Evolutionary conservation across 1,140 invertebrate species (phyloP).

Genomic region (Zaprionus tsacasi): DNA sequence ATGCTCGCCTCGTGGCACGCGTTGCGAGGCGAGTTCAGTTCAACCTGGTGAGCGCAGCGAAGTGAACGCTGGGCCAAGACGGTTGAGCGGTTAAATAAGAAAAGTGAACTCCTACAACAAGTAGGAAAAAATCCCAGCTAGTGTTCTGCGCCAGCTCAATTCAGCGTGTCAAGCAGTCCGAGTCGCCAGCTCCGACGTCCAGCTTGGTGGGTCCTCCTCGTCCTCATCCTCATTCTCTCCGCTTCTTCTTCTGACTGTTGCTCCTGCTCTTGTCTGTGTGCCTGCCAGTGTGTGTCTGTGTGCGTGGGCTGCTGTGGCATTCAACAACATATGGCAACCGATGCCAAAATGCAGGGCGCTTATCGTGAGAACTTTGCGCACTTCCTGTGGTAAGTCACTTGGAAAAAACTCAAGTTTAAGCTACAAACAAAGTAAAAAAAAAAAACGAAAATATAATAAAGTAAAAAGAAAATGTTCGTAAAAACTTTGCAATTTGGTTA

Average conservation of each 20-base stretch:
- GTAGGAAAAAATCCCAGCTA: constrained; percentile 73
- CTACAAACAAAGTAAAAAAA: not conserved
- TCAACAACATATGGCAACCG: constrained; percentile 71
- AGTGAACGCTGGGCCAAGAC: constrained; percentile 66
- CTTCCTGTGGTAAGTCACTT: constrained; percentile 41
- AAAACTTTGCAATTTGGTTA: constrained; percentile 33
- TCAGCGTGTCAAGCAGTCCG: constrained; percentile 56
- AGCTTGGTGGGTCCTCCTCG: constrained; percentile 12
- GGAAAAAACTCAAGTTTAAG: constrained; percentile 10
- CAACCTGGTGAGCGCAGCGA: constrained; percentile 80
- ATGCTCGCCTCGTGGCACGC: constrained; percentile 51
- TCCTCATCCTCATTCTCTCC: not conserved
- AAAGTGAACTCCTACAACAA: constrained; percentile 75
- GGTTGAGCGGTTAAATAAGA: constrained; percentile 84
- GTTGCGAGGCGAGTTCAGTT: constrained; percentile 59
- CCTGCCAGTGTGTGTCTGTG: not conserved
- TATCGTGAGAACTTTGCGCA: constrained; percentile 39
- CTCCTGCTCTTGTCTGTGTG: constrained; percentile 6
- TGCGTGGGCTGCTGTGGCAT: constrained; percentile 35
- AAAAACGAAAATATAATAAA: not conserved
- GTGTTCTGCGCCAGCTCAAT: constrained; percentile 72
- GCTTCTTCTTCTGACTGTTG: not conserved
- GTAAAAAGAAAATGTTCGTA: not conserved
- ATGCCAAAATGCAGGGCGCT: constrained; percentile 66
- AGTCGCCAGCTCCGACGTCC: constrained; percentile 41